Conservation (phyloP, 2,888 invertebrate species). For the Scrobipalpa atriplicella region DNA sequence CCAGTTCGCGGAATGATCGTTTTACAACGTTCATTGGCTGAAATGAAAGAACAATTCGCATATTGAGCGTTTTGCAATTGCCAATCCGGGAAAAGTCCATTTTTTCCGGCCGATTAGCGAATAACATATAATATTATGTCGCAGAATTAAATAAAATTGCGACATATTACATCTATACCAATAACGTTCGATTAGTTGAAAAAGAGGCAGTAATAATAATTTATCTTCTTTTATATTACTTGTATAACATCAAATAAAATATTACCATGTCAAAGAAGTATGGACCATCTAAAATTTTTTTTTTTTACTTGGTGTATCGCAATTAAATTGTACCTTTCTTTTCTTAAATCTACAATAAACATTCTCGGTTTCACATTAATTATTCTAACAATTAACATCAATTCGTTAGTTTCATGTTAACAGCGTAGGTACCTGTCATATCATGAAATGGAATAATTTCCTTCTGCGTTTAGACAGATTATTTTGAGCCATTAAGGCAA, state of each 20-base stretch:
- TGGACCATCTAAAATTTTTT: not conserved
- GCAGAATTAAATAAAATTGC: no score
- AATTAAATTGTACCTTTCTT: constrained; percentile 4
- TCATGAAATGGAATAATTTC: constrained; percentile 20
- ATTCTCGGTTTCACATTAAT: not conserved
- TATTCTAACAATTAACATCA: constrained; percentile 13
- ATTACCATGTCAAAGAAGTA: not conserved
- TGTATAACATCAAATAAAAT: constrained; percentile 9
- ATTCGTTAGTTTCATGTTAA: constrained; percentile 14
- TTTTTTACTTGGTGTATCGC: constrained; percentile 6
- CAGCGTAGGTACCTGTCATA: not conserved
- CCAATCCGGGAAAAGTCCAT: no score
- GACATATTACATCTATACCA: not conserved
- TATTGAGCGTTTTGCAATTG: no score
- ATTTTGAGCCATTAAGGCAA: no score
- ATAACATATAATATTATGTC: no score
- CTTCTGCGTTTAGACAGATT: no score
- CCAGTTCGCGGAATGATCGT: no score
- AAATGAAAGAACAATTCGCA: no score
- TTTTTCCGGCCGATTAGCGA: no score
- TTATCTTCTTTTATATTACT: not conserved
- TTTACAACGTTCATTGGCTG: no score
- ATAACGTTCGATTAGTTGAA: not conserved
- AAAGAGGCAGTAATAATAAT: not conserved
- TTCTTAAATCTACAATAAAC: constrained; percentile 10